phyloP scores from a whole-genome alignment of 2,888 invertebrate genomes.

The Seira sanloemensis region DNA sequence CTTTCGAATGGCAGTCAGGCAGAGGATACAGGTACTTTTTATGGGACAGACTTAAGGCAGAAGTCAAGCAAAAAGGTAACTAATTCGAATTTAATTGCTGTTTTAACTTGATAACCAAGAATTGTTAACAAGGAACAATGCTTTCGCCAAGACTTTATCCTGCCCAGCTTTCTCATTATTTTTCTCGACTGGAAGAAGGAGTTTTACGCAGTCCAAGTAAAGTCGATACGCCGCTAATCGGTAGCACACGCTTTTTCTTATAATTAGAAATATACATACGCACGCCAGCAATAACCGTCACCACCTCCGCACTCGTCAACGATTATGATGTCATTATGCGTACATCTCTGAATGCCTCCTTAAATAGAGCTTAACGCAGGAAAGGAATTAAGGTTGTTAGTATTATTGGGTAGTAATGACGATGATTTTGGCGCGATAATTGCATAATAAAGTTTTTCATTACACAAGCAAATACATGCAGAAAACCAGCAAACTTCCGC shows the following conservation, averaged over 20 bases:
- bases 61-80: background rate
- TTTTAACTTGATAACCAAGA: no score
- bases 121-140: no score
- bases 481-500: background rate
- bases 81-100: no score
- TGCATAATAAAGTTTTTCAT: constrained; percentile 55
- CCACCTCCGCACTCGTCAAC: background rate
- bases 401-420: constrained; percentile 49
- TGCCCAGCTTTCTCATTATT: no score
- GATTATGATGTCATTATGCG: no score
- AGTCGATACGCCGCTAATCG: no score
- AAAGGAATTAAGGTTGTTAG: background rate
- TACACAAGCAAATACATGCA: constrained; percentile 32
- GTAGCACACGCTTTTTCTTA: background rate
- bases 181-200: no score
- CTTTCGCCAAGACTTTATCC: no score
- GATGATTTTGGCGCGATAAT: constrained; percentile 40
- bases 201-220: no score
- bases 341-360: no score
- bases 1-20: background rate
- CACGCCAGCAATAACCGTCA: background rate
- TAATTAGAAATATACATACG: background rate
- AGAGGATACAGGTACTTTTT: background rate
- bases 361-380: no score
- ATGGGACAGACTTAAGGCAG: background rate